Percentiles rank a stretch among this genome's conserved stretches.
phyloP scores from a whole-genome alignment of 1,140 invertebrate species.

The Solen grandis region DNA sequence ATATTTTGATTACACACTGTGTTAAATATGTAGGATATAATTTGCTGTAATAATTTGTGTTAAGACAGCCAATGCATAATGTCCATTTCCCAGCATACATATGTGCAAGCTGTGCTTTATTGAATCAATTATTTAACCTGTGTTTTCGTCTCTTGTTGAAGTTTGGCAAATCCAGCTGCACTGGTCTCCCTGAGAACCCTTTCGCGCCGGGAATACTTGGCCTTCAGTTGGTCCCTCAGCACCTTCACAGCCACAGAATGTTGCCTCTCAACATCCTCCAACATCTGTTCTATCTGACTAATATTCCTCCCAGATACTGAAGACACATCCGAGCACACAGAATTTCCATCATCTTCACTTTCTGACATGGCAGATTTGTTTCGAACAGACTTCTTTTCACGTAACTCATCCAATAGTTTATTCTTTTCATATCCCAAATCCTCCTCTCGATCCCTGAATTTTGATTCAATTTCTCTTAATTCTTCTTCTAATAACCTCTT shows the following conservation, averaged over 20 bases:
- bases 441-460: slow-evolving; percentile 72
- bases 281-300: slow-evolving; percentile 56
- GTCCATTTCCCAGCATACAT: too few species aligned
- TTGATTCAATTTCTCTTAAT: slow-evolving; percentile 69
- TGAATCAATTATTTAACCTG: slow-evolving; percentile 44
- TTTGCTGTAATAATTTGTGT: too few species aligned
- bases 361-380: slow-evolving; percentile 17
- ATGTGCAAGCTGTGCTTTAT: too few species aligned
- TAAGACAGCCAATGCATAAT: too few species aligned
- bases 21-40: too few species aligned
- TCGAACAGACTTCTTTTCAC: slow-evolving; percentile 33
- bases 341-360: slow-evolving; percentile 41
- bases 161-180: not conserved
- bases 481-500: slow-evolving; percentile 75
- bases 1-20: too few species aligned
- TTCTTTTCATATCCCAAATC: slow-evolving; percentile 72
- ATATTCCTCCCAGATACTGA: slow-evolving; percentile 38
- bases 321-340: slow-evolving; percentile 32
- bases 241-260: slow-evolving; percentile 68
- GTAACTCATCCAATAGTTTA: slow-evolving; percentile 67
- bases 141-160: slow-evolving; percentile 24
- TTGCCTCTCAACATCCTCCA: slow-evolving; percentile 62
- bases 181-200: slow-evolving; percentile 17
- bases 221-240: slow-evolving; percentile 66
- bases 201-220: slow-evolving; percentile 41